phyloP scores from a whole-genome alignment of 2,797 vertebrate species.

The Poecilia wingei region DNA sequence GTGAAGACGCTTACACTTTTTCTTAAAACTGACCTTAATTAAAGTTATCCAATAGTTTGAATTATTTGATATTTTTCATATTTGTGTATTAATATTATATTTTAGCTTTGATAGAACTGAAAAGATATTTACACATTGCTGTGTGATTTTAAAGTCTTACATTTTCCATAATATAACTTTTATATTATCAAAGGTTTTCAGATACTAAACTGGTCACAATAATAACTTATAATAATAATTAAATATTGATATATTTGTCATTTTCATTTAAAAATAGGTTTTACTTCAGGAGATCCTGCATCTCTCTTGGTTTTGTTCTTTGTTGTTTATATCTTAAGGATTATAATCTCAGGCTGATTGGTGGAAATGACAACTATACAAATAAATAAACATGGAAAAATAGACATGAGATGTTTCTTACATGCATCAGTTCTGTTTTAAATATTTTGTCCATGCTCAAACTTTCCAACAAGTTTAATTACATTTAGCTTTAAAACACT shows the following conservation, averaged over 20 bases:
- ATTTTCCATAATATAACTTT: neutral
- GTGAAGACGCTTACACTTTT: neutral
- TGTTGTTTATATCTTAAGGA: neutral
- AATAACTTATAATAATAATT: neutral
- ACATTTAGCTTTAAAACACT: neutral
- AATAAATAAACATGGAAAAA: neutral
- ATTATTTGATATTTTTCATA: neutral
- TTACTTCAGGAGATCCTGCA: neutral
- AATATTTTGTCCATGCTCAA: neutral
- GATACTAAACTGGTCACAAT: neutral
- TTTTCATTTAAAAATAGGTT: neutral
- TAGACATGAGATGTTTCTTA: neutral
- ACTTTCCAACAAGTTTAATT: neutral
- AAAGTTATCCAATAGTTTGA: neutral
- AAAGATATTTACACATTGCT: neutral
- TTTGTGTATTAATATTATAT: neutral
- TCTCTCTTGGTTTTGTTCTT: neutral
- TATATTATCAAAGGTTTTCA: neutral
- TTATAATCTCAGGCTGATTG: neutral
- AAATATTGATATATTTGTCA: neutral
- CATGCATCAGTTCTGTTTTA: neutral
- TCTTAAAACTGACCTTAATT: neutral
- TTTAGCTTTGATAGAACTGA: neutral
- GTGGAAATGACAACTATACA: neutral
- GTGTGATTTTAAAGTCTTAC: neutral